These are phyloP conservation scores for Triplophysa siluroides DNA, from an alignment of 2,113 vertebrate species.

Conservation along the genomic window DNA sequence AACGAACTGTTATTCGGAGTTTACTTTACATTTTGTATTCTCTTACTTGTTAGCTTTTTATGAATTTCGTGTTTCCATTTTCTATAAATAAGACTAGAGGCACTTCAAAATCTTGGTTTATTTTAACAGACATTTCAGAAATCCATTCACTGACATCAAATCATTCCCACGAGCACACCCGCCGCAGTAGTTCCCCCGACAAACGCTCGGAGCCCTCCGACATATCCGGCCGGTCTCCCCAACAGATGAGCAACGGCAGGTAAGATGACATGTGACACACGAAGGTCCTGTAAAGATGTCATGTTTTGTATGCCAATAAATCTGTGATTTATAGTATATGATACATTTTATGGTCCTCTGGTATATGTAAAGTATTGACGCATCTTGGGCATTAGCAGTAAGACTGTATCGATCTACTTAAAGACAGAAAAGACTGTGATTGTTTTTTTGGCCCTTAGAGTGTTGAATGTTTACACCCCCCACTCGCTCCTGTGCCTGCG, in stretches of 20 bases:
- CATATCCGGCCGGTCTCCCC: constrained; percentile 90
- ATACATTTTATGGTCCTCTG: background rate
- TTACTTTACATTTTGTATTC: background rate
- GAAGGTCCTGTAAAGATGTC: background rate
- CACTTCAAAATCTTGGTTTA: constrained; percentile 44
- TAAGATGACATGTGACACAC: constrained; percentile 60
- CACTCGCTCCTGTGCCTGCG: background rate
- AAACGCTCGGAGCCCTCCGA: constrained; percentile 88
- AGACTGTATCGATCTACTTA: background rate
- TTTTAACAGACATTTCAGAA: constrained; percentile 96
- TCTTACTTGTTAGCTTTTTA: background rate
- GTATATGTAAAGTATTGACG: constrained; percentile 1
- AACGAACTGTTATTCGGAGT: background rate
- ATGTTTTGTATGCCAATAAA: background rate
- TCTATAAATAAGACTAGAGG: background rate
- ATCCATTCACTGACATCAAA: constrained; percentile 98
- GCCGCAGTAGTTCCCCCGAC: constrained; percentile 88
- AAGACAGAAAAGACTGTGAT: constrained; percentile 12
- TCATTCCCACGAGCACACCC: constrained; percentile 90
- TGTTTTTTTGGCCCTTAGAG: background rate
- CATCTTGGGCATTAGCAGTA: background rate
- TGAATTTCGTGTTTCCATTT: background rate
- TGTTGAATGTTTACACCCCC: background rate
- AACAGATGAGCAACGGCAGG: constrained; percentile 95
- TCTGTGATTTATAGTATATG: background rate